phyloP scores from a whole-genome alignment of 2,797 vertebrate genomes.

The Cyprinodon diabolis region DNA sequence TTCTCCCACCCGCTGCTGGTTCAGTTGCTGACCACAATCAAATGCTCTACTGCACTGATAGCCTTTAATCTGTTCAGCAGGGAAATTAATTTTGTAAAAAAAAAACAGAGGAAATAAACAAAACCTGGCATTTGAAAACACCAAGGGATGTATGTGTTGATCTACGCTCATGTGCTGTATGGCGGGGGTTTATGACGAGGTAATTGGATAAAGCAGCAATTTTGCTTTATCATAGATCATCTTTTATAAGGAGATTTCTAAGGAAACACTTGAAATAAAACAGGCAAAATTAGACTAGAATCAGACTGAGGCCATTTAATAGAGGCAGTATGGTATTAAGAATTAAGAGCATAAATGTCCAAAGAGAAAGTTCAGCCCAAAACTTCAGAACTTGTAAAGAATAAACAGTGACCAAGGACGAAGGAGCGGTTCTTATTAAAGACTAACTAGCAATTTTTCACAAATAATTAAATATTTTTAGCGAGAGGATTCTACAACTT shows the following conservation, averaged over 20 bases:
- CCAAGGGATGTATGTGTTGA: conserved; percentile 4
- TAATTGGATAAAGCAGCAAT: neutral
- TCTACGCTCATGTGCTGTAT: neutral
- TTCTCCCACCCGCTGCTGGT: conserved; percentile 6
- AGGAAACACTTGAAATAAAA: neutral
- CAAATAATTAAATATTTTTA: no score
- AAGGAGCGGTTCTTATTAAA: no score
- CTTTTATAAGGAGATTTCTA: neutral
- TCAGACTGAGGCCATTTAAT: neutral
- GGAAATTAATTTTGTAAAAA: conserved; percentile 5
- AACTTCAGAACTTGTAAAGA: neutral
- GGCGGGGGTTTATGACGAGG: neutral
- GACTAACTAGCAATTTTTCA: no score
- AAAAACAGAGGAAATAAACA: neutral
- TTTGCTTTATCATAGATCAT: neutral
- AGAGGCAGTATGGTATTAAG: neutral
- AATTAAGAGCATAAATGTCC: neutral
- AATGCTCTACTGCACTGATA: conserved; percentile 5
- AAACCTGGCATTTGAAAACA: conserved; percentile 19
- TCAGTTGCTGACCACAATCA: neutral
- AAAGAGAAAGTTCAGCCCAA: neutral
- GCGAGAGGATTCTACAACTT: no score
- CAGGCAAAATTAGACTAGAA: neutral
- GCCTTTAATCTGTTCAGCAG: conserved; percentile 12
- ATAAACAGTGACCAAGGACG: neutral